Conservation (phyloP, 2,113 vertebrate species). For the Seriola quinqueradiata region DNA sequence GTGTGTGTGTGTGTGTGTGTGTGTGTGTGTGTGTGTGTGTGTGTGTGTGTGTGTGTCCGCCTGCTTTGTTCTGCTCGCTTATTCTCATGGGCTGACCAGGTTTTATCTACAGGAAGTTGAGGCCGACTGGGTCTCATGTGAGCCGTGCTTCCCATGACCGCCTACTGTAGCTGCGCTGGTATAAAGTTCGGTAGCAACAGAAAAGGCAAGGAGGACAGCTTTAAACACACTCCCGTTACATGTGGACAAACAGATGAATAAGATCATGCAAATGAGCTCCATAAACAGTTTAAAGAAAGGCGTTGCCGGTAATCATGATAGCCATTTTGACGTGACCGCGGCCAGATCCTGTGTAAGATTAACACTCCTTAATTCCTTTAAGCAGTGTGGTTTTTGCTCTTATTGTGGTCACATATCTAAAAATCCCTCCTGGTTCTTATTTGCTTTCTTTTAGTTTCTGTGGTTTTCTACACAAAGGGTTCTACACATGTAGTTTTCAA, state of each 20-base stretch:
- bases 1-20: constrained; percentile 33
- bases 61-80: constrained; percentile 72
- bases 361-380: constrained; percentile 41
- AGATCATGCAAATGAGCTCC: constrained; percentile 58
- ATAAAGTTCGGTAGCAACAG: constrained; percentile 35
- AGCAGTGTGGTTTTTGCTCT: constrained; percentile 46
- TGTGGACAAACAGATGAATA: constrained; percentile 55
- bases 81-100: constrained; percentile 68
- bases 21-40: constrained; percentile 30
- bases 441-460: constrained; percentile 54
- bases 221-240: constrained; percentile 29
- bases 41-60: constrained; percentile 31
- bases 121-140: constrained; percentile 79
- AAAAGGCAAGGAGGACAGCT: constrained; percentile 21
- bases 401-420: constrained; percentile 50
- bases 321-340: constrained; percentile 41
- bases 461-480: constrained; percentile 49
- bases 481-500: constrained; percentile 34
- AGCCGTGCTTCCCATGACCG: constrained; percentile 79
- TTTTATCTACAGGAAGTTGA: constrained; percentile 86
- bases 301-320: constrained; percentile 14
- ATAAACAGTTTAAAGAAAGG: constrained; percentile 40
- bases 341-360: constrained; percentile 56
- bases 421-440: constrained; percentile 43
- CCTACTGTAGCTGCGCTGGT: constrained; percentile 60